phyloP scores from a whole-genome alignment of 92 coral and sea anemone species.

The Muricea muricata region DNA sequence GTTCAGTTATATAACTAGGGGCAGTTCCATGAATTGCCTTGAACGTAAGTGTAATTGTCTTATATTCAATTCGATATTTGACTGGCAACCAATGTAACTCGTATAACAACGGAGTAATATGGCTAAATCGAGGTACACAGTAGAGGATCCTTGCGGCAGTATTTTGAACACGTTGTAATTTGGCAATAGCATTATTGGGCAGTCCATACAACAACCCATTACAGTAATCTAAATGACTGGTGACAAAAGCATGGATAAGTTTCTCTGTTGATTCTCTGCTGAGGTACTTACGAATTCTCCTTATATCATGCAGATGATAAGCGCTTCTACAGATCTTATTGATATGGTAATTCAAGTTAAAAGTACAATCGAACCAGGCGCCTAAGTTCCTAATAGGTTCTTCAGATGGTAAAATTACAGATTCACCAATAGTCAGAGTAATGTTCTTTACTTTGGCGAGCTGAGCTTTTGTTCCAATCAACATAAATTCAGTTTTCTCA shows the following conservation, averaged over 20 bases:
- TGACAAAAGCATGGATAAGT: slow-evolving; percentile 17
- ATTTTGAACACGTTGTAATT: slow-evolving; percentile 35
- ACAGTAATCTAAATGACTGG: slow-evolving; percentile 5
- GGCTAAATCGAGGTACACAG: not conserved
- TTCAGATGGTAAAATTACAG: slow-evolving; percentile 31
- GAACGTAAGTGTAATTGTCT: not conserved
- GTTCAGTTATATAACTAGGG: slow-evolving; percentile 14
- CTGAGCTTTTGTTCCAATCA: slow-evolving; percentile 3
- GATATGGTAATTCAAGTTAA: slow-evolving; percentile 14
- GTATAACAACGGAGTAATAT: not conserved
- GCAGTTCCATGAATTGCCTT: slow-evolving; percentile 6
- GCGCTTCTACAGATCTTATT: slow-evolving; percentile 22
- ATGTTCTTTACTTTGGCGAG: slow-evolving; percentile 18
- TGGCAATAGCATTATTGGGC: not conserved
- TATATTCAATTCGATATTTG: not conserved
- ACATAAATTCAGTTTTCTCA: not conserved
- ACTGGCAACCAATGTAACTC: slow-evolving; percentile 23
- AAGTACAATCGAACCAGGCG: slow-evolving; percentile 33
- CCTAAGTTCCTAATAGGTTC: slow-evolving; percentile 42
- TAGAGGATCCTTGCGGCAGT: slow-evolving; percentile 17
- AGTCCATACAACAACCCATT: slow-evolving; percentile 12
- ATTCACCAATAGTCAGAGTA: slow-evolving; percentile 35
- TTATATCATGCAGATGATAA: slow-evolving; percentile 26
- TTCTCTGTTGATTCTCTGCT: slow-evolving; percentile 5
- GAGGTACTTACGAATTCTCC: not conserved